Base-by-base conservation (phyloP, 2,888 invertebrate species). In the Watsonalla binaria region DNA sequence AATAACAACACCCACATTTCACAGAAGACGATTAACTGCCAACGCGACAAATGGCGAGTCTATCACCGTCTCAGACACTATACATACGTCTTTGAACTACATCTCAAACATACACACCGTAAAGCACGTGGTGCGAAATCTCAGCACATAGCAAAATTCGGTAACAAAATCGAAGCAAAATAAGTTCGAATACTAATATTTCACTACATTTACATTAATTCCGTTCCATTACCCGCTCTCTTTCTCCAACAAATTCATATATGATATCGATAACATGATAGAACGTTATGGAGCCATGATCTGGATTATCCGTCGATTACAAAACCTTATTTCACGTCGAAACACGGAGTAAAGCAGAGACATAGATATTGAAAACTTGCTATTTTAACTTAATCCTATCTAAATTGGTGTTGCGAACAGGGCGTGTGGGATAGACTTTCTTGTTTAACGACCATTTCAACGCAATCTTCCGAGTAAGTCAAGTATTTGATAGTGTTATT, bases 371-470 rank as follows among this genome's bases (percentile, higher is more conserved):
- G 73, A 75, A 72, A 78, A 79, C 74, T 68, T 70, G 61, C 71
- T 74, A 75, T 77, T 80, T 80, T 76, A 76, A 77, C 75, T 73
- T 66, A 68, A 74, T 76, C 64, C 70, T 80, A 78, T 80, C 79
- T 80, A 70, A 80, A 82, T 77, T 74, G 75, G 68, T 70, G 72
- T 76, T 76, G 78, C 75, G 74, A 70, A 72, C 73, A 67, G 69
- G 78, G 70, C 76, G 79, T 80, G 80, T 79, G 75, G 77, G 79
- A 77, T 76, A 76, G 78, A 70, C 78, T 78, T 80, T 80, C 81
- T 80, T 78, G 82, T 80, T 42, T 80, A 80, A 80, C 78, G 78
- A 72, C 70, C 64, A 51, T 47, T 54, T 59, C 67, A 66, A 79
- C 80, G 77, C 72, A 73, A 76, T 76, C 77, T 77, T 74, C 77